These are phyloP conservation scores for Cheilosia vulpina DNA, from an alignment of 2,888 invertebrate species.

Conservation along the genomic window DNA sequence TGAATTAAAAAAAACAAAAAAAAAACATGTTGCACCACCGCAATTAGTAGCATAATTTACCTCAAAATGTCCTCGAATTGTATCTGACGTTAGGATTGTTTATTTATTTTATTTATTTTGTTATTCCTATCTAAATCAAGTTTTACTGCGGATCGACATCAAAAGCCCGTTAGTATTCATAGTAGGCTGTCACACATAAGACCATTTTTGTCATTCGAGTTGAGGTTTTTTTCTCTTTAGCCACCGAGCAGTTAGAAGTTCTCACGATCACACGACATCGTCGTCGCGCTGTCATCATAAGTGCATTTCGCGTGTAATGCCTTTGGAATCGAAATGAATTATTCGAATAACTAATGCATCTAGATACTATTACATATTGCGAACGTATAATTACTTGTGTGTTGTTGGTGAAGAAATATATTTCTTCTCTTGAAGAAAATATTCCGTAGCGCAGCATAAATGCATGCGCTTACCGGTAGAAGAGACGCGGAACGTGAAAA, in stretches of 20 bases:
- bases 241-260: constrained; percentile 54
- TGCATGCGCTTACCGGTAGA: constrained; percentile 48
- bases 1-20: constrained; percentile 17
- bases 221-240: constrained; percentile 11
- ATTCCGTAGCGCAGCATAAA: constrained; percentile 59
- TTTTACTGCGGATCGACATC: constrained; percentile 44
- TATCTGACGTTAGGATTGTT: not conserved
- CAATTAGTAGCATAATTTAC: constrained; percentile 59
- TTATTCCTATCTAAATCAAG: constrained; percentile 3
- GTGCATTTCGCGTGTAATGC: constrained; percentile 71
- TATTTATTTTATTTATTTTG: not conserved
- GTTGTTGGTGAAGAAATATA: constrained; percentile 48
- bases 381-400: constrained; percentile 67
- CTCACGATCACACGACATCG: constrained; percentile 72
- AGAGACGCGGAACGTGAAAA: constrained; percentile 57
- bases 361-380: constrained; percentile 70
- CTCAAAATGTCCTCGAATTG: constrained; percentile 57
- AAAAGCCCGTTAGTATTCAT: constrained; percentile 67
- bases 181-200: constrained; percentile 42
- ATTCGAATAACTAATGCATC: constrained; percentile 73
- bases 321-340: constrained; percentile 71
- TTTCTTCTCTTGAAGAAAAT: not conserved
- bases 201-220: constrained; percentile 61
- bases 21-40: constrained; percentile 45
- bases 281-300: constrained; percentile 62